Conservation (phyloP, 2,797 vertebrate species). For the Gadopsis marmoratus region DNA sequence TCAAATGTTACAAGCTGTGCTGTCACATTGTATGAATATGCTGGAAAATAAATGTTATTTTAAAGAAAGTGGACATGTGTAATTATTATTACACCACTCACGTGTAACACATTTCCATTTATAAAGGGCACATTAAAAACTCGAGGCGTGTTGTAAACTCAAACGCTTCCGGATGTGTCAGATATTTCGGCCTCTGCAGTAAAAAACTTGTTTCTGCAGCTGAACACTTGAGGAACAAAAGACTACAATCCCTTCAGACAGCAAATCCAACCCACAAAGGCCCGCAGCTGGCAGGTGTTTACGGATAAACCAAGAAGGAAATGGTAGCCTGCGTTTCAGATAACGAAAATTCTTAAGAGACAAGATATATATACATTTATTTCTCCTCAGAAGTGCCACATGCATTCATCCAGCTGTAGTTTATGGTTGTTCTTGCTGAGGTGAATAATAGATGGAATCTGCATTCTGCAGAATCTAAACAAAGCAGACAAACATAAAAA, state of each 20-base stretch:
- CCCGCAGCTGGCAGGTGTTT: background rate
- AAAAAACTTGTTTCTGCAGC: background rate
- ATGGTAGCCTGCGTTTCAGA: background rate
- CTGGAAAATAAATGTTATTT: conserved; percentile 99
- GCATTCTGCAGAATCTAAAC: background rate
- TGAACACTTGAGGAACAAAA: background rate
- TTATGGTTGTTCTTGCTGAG: background rate
- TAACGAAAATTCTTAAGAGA: background rate
- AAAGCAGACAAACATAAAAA: background rate
- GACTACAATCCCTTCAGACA: background rate
- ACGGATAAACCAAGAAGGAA: background rate
- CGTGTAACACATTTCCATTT: background rate
- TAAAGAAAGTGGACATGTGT: conserved; percentile 72
- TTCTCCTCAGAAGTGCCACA: too few species aligned
- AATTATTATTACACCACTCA: background rate
- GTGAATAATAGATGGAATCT: background rate
- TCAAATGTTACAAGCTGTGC: conserved; percentile 88
- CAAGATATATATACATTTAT: background rate
- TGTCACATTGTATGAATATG: conserved; percentile 90
- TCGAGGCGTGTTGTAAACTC: too few species aligned
- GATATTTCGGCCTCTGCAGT: background rate
- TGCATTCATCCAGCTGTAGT: background rate
- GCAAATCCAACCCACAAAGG: background rate
- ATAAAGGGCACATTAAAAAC: background rate
- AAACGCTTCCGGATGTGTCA: background rate